These are phyloP conservation scores for Crocuta crocuta DNA, from an alignment of 2,113 vertebrate species.

Conservation along the genomic window DNA sequence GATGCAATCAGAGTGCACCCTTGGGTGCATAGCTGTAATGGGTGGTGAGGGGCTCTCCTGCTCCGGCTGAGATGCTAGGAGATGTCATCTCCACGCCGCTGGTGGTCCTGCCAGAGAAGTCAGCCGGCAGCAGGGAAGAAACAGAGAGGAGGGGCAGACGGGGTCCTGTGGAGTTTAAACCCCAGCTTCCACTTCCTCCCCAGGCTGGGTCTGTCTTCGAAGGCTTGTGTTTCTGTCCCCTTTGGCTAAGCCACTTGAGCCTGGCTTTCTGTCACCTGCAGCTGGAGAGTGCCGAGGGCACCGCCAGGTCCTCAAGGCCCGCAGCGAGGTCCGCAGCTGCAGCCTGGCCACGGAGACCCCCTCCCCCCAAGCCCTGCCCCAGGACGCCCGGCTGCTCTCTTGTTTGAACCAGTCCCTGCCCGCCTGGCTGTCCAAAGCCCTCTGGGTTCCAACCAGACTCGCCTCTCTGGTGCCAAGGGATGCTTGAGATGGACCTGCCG, in stretches of 20 bases:
- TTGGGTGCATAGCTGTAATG: background rate
- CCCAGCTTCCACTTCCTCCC: background rate
- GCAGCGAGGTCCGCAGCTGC: background rate
- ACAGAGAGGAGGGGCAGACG: background rate
- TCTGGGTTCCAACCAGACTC: background rate
- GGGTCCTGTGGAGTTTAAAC: fast-evolving
- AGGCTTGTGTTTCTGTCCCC: no score
- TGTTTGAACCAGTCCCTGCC: no score
- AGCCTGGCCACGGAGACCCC: no score
- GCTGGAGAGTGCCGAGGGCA: background rate
- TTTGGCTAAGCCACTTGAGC: background rate
- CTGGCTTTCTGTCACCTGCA: background rate
- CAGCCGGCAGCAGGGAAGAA: no score
- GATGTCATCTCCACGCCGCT: background rate
- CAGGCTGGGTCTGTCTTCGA: background rate
- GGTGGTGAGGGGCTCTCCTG: background rate
- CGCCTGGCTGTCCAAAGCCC: background rate
- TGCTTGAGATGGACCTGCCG: background rate
- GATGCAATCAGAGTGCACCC: background rate
- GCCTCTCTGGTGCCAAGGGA: background rate
- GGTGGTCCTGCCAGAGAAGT: background rate
- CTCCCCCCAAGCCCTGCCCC: background rate
- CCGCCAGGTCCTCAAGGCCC: background rate
- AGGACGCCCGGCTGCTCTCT: background rate
- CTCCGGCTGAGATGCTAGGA: background rate